These are phyloP conservation scores for Harpagus bidentatus DNA, from an alignment of 2,113 vertebrate genomes.

Conservation along the genomic window DNA sequence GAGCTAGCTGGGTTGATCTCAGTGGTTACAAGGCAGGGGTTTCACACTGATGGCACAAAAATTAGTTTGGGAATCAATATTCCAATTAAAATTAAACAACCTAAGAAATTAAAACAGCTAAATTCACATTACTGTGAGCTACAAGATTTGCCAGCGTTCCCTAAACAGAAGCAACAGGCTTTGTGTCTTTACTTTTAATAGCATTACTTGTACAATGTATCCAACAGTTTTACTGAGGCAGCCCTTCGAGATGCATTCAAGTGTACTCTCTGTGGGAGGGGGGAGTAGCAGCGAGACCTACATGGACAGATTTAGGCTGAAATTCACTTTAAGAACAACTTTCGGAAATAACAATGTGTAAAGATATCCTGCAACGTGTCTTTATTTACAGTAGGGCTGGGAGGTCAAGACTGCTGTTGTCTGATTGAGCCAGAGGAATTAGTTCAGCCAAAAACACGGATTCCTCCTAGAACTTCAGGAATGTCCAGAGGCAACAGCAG, in stretches of 20 bases:
- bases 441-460: not conserved
- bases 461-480: not conserved
- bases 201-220: not conserved
- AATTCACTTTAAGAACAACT: not conserved
- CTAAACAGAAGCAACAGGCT: not conserved
- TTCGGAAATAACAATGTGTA: not conserved
- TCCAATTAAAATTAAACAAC: conserved; percentile 12
- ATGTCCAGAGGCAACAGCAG: not conserved
- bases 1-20: not conserved
- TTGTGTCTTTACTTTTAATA: not conserved
- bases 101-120: not conserved
- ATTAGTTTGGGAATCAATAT: not conserved
- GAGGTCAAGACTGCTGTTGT: not conserved
- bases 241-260: not conserved
- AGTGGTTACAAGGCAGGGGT: not conserved
- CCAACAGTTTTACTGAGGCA: not conserved
- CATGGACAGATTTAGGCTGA: not conserved
- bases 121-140: not conserved
- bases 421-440: not conserved
- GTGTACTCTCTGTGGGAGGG: not conserved
- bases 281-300: not conserved
- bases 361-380: not conserved
- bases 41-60: not conserved
- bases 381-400: not conserved
- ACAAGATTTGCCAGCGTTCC: not conserved